These are phyloP conservation scores for Bos taurus DNA, from an alignment of 2,113 vertebrate species.

Conservation along the genomic window DNA sequence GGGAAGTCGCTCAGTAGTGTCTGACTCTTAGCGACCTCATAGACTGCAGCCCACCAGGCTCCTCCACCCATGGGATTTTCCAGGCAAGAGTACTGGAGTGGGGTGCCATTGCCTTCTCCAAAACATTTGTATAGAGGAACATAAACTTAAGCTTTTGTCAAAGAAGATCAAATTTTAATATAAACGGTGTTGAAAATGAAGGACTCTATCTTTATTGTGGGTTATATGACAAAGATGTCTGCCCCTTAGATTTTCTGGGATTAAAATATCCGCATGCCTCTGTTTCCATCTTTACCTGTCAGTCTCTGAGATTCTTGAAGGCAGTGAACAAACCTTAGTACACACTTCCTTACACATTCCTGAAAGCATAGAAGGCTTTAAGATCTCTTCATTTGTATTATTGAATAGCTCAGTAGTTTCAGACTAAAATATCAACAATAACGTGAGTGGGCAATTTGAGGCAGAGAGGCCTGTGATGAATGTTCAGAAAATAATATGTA, in stretches of 20 bases:
- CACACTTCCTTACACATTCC: too few species aligned
- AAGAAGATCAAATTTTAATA: background rate
- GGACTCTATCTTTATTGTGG: background rate
- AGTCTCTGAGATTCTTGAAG: background rate
- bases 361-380: background rate
- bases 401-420: background rate
- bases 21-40: too few species aligned
- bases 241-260: background rate
- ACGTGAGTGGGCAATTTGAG: background rate
- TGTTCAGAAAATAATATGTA: background rate
- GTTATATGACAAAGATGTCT: accelerated
- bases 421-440: background rate
- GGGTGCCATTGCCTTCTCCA: too few species aligned
- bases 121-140: background rate
- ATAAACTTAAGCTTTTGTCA: background rate
- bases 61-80: too few species aligned
- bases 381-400: background rate
- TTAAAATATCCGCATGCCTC: too few species aligned
- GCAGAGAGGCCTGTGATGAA: background rate
- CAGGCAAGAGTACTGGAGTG: too few species aligned
- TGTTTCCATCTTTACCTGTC: background rate
- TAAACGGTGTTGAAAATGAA: background rate
- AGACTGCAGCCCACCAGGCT: too few species aligned
- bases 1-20: too few species aligned
- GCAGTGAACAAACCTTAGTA: background rate